Evolutionary conservation across 2,113 vertebrate species (phyloP).

Genomic region (Physeter macrocephalus): DNA sequence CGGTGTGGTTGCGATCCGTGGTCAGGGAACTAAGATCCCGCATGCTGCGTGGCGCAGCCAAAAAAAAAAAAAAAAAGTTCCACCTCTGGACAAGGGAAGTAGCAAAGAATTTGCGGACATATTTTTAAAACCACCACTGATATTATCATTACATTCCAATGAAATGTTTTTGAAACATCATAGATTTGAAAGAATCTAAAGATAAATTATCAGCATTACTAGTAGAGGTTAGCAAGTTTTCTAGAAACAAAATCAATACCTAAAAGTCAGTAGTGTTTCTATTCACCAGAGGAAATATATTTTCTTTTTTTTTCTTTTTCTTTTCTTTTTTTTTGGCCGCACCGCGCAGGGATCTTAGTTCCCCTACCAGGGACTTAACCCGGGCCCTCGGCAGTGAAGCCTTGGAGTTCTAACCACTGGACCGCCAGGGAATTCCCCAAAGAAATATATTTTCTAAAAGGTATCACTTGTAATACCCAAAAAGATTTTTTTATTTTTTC

Average conservation of each 20-base stretch:
- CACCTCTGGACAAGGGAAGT: background rate
- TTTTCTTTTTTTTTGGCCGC: background rate
- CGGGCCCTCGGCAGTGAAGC: background rate
- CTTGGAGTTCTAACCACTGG: background rate
- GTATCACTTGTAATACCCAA: background rate
- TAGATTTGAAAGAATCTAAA: background rate
- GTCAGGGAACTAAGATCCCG: background rate
- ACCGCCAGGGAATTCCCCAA: background rate
- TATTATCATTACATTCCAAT: background rate
- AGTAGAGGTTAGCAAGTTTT: background rate
- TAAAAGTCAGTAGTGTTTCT: background rate
- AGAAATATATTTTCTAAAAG: background rate
- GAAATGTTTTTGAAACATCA: background rate
- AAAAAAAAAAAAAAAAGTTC: background rate
- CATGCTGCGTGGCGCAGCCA: background rate
- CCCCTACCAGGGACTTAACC: background rate
- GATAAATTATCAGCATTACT: background rate
- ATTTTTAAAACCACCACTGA: background rate
- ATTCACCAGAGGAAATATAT: background rate
- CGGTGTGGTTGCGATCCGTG: background rate
- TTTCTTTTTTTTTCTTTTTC: background rate
- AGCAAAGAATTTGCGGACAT: background rate
- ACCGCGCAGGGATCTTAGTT: background rate
- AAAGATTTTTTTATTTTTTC: background rate
- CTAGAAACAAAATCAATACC: background rate